phyloP scores from a whole-genome alignment of 53 echinoderm and acorn worm species.

The Hippasteria phrygiana region DNA sequence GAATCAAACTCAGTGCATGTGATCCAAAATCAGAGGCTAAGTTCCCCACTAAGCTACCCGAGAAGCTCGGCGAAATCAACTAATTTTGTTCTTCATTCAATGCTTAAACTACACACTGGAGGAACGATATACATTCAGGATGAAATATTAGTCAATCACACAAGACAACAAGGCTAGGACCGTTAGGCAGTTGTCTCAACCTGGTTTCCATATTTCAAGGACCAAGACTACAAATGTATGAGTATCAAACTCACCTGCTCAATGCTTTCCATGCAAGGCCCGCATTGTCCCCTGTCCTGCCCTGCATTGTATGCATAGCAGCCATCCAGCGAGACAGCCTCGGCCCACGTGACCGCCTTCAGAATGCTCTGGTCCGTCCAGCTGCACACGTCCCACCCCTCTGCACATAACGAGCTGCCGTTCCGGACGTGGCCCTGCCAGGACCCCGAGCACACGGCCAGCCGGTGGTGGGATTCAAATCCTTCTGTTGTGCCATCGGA shows the following conservation, averaged over 20 bases:
- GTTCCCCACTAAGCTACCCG: too few species aligned
- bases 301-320: constrained; percentile 96
- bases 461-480: constrained; percentile 62
- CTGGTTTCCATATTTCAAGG: too few species aligned
- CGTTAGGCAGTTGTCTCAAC: too few species aligned
- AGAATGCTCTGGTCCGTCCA: constrained; percentile 84
- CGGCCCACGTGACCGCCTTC: constrained; percentile 77
- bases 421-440: constrained; percentile 95
- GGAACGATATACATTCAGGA: too few species aligned
- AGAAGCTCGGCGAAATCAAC: too few species aligned
- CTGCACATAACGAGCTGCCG: constrained; percentile 82
- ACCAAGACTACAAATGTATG: too few species aligned
- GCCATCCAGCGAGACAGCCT: constrained; percentile 75
- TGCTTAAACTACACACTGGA: too few species aligned
- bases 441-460: constrained; percentile 84
- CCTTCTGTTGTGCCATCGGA: constrained; percentile 78
- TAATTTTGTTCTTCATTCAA: too few species aligned
- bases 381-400: constrained; percentile 93
- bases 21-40: too few species aligned
- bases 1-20: too few species aligned
- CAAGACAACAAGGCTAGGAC: too few species aligned
- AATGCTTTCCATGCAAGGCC: constrained; percentile 78
- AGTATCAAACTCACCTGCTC: constrained; percentile 84
- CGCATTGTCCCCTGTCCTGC: constrained; percentile 89
- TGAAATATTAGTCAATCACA: too few species aligned